Evolutionary conservation across 2,113 vertebrate genomes (phyloP).

Genomic region (Bubalus kerabau): DNA sequence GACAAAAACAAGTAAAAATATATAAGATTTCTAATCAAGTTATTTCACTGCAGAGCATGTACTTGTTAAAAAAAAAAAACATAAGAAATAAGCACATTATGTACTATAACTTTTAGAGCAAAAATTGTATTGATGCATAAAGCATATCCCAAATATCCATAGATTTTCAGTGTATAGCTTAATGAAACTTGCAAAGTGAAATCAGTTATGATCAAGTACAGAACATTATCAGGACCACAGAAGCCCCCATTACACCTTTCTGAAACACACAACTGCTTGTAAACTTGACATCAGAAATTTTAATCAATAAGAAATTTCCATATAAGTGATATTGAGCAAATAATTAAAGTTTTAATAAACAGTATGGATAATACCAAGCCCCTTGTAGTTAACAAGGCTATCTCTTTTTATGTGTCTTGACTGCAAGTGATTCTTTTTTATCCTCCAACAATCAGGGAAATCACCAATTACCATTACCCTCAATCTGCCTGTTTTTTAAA

Average conservation of each 20-base stretch:
- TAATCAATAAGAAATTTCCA: not conserved
- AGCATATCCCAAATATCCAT: not conserved
- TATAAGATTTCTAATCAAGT: constrained; percentile 10
- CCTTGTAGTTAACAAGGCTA: not conserved
- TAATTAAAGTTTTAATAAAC: constrained; percentile 54
- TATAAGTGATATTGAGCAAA: constrained; percentile 2
- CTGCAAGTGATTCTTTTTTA: not conserved
- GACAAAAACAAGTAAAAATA: constrained; percentile 32
- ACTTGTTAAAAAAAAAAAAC: not conserved
- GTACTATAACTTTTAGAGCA: constrained; percentile 13
- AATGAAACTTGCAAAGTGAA: not conserved
- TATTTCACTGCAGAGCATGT: not conserved
- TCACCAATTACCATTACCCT: not conserved
- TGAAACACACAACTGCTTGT: not conserved
- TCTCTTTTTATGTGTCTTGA: not conserved
- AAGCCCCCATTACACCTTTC: not conserved
- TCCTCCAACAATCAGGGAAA: not conserved
- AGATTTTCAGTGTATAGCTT: not conserved
- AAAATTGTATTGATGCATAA: not conserved
- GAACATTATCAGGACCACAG: not conserved
- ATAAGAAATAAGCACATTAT: constrained; percentile 4
- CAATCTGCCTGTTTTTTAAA: not conserved
- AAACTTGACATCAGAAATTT: not conserved
- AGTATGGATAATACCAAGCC: not conserved
- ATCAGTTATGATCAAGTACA: not conserved